A percentile compares a stretch with the other conserved stretches of the same genome.
These are phyloP conservation scores for Heliconius ismenius DNA, from an alignment of 2,888 invertebrate species.

Conservation along the genomic window DNA sequence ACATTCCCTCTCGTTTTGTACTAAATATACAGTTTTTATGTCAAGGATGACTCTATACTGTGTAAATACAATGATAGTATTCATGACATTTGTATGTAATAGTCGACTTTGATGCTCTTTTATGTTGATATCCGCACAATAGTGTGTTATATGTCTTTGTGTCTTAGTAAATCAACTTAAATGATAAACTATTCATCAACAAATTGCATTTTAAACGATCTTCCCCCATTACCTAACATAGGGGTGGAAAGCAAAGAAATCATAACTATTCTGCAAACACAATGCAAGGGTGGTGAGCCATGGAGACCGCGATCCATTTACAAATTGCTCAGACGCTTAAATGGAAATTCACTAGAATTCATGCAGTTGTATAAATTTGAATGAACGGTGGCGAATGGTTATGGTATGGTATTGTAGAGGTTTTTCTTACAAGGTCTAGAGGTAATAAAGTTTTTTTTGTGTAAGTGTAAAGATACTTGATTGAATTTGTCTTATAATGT, in stretches of 20 bases:
- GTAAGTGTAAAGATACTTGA: neutral
- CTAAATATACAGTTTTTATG: constrained; percentile 22
- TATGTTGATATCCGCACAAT: neutral
- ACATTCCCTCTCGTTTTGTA: constrained; percentile 4
- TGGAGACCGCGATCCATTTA: constrained; percentile 67
- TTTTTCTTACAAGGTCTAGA: neutral
- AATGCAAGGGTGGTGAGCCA: constrained; percentile 46
- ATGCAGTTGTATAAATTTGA: constrained; percentile 72
- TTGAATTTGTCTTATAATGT: neutral
- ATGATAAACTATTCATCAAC: constrained; percentile 26
- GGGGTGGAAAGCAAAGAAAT: constrained; percentile 47
- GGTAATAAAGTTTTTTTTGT: neutral
- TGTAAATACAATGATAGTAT: constrained; percentile 1
- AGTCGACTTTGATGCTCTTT: neutral
- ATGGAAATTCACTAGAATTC: constrained; percentile 60
- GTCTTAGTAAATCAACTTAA: neutral
- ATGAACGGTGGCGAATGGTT: constrained; percentile 54
- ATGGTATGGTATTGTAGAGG: constrained; percentile 3
- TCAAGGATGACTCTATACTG: constrained; percentile 9
- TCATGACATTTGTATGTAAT: neutral
- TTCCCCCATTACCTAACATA: constrained; percentile 44
- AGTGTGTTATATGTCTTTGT: neutral
- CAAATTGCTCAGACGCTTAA: constrained; percentile 70
- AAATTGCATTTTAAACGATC: constrained; percentile 23
- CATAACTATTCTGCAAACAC: constrained; percentile 44